These are phyloP conservation scores for Campylomormyrus tamandua DNA, from an alignment of 2,113 vertebrate genomes.

Conservation along the genomic window DNA sequence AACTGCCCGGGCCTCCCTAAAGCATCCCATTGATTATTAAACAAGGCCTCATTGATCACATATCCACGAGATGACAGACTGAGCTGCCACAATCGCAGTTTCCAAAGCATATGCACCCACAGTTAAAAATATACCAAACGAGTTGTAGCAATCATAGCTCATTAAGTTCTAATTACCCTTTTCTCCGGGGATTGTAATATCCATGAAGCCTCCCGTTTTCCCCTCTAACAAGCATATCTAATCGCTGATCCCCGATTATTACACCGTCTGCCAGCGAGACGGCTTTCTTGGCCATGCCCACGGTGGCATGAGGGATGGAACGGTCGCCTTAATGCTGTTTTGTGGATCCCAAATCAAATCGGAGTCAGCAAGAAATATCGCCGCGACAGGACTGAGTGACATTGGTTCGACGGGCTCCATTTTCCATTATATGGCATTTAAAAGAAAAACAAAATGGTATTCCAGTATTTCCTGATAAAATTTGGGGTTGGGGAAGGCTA, in stretches of 20 bases:
- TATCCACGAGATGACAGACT: not conserved
- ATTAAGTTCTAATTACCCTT: constrained; percentile 6
- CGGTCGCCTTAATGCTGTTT: not conserved
- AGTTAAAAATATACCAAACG: not conserved
- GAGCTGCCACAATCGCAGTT: not conserved
- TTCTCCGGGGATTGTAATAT: not conserved
- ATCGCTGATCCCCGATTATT: constrained; percentile 1
- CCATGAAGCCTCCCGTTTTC: not conserved
- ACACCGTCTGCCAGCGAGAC: not conserved
- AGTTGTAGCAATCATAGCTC: constrained; percentile 8
- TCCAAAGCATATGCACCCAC: not conserved
- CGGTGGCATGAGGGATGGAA: not conserved
- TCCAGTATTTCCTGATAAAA: not conserved
- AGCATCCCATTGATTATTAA: not conserved
- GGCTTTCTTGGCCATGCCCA: not conserved
- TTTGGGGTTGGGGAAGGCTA: not conserved
- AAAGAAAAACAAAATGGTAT: not conserved
- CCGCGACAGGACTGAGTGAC: not conserved
- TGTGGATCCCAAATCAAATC: not conserved
- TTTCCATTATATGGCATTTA: not conserved
- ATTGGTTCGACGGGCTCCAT: not conserved
- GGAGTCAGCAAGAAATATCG: not conserved
- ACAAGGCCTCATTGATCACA: not conserved
- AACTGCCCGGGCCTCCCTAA: not conserved
- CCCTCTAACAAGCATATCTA: constrained; percentile 6